Conservation (phyloP, 1,140 invertebrate genomes). For the Vanessa atalanta region DNA sequence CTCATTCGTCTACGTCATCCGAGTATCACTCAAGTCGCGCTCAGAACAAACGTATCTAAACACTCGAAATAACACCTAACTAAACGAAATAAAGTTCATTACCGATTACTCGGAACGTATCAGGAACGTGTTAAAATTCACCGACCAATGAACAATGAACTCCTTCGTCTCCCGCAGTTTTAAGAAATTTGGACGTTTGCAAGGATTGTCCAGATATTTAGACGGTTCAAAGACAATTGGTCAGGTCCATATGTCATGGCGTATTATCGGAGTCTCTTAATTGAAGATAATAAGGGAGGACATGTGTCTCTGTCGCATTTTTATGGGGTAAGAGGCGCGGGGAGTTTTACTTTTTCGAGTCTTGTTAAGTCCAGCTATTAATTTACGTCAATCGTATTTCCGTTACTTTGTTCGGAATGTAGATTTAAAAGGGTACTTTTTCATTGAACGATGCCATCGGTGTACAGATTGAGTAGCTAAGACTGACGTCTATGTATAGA, state of each 20-base stretch:
- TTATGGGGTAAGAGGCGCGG: slow-evolving; percentile 69
- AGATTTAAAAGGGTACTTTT: slow-evolving; percentile 38
- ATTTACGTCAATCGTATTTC: slow-evolving; percentile 59
- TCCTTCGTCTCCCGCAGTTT: slow-evolving; percentile 23
- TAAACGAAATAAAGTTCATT: slow-evolving; percentile 39
- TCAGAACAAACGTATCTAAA: slow-evolving; percentile 25
- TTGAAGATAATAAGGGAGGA: slow-evolving; percentile 77
- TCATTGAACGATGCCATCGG: slow-evolving; percentile 15
- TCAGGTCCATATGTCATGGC: slow-evolving; percentile 63
- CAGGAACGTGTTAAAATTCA: slow-evolving; percentile 35
- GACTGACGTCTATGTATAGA: neutral
- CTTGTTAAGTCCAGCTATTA: slow-evolving; percentile 68
- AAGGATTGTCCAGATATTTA: slow-evolving; percentile 6
- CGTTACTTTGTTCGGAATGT: slow-evolving; percentile 37
- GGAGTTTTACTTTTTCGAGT: slow-evolving; percentile 66
- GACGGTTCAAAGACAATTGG: slow-evolving; percentile 44
- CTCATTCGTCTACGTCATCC: slow-evolving; percentile 65
- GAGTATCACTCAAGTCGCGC: slow-evolving; percentile 61
- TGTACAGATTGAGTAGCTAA: neutral
- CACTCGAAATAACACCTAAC: slow-evolving; percentile 33
- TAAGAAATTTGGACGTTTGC: slow-evolving; percentile 16
- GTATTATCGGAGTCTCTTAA: slow-evolving; percentile 75
- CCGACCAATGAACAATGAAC: slow-evolving; percentile 45
- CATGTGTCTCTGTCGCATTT: slow-evolving; percentile 77
- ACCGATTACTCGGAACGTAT: slow-evolving; percentile 30